Conservation (phyloP, 2,113 vertebrate genomes). For the Psilopsiagon aymara region DNA sequence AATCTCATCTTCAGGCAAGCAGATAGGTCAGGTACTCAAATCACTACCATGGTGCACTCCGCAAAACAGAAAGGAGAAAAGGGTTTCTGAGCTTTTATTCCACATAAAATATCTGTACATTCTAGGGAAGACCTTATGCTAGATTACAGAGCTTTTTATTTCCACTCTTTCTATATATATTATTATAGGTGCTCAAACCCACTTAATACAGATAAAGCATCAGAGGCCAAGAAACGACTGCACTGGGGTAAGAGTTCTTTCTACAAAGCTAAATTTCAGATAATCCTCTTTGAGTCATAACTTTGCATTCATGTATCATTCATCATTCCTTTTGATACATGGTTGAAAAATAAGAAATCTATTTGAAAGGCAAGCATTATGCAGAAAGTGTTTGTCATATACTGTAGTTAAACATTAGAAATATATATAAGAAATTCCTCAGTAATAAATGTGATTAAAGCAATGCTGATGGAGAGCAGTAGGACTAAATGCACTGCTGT, state of each 20-base stretch:
- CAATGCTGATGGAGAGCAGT: not conserved
- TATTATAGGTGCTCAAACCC: not conserved
- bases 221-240: not conserved
- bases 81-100: not conserved
- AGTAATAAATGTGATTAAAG: not conserved
- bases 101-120: rapidly evolving
- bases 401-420: not conserved
- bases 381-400: not conserved
- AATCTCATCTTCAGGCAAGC: not conserved
- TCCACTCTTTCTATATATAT: rapidly evolving
- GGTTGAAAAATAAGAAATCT: not conserved
- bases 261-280: not conserved
- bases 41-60: rapidly evolving
- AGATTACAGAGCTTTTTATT: not conserved
- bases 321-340: not conserved
- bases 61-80: not conserved
- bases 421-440: not conserved
- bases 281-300: not conserved
- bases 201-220: not conserved
- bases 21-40: rapidly evolving
- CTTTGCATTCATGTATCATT: not conserved
- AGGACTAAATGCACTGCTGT: not conserved
- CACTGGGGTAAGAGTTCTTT: not conserved
- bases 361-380: not conserved
- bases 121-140: not conserved